A percentile compares a stretch with the other conserved stretches of the same genome.
Conservation (phyloP, 2,888 invertebrate genomes). For the Eilema griseolum region DNA sequence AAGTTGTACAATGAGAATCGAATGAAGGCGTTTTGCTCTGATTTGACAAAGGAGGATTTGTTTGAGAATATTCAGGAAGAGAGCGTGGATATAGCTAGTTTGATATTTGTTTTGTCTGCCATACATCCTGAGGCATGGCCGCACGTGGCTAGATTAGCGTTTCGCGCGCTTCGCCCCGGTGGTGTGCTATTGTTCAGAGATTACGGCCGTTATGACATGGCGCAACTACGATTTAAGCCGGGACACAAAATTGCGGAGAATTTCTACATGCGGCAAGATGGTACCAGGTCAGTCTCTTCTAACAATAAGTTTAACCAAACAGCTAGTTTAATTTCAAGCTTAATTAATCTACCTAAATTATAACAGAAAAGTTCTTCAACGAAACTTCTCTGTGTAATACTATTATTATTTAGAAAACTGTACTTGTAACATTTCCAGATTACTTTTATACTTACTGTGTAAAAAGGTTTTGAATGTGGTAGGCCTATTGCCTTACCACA, state of each 20-base stretch:
- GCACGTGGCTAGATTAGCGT: constrained; percentile 88
- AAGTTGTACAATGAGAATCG: constrained; percentile 88
- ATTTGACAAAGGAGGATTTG: constrained; percentile 91
- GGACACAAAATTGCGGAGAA: constrained; percentile 97
- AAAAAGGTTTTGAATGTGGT: no score
- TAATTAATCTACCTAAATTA: no score
- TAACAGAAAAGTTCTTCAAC: no score
- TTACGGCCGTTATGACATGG: constrained; percentile 98
- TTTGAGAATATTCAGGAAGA: constrained; percentile 82
- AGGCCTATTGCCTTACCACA: no score
- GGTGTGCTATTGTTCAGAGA: constrained; percentile 96
- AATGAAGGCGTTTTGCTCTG: constrained; percentile 94
- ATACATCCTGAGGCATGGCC: constrained; percentile 95
- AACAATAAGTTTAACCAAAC: background rate
- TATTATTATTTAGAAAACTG: no score
- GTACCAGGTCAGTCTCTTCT: constrained; percentile 89
- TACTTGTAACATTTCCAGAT: no score
- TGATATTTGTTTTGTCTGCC: constrained; percentile 98
- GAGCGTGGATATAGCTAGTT: constrained; percentile 92
- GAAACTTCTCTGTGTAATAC: no score
- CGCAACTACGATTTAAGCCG: constrained; percentile 96
- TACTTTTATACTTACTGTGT: no score
- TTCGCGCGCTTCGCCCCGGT: constrained; percentile 89
- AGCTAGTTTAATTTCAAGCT: background rate
- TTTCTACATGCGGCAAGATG: constrained; percentile 98